Evolutionary conservation across 2,797 vertebrate species (phyloP).

Genomic region (Neostethus bicornis): DNA sequence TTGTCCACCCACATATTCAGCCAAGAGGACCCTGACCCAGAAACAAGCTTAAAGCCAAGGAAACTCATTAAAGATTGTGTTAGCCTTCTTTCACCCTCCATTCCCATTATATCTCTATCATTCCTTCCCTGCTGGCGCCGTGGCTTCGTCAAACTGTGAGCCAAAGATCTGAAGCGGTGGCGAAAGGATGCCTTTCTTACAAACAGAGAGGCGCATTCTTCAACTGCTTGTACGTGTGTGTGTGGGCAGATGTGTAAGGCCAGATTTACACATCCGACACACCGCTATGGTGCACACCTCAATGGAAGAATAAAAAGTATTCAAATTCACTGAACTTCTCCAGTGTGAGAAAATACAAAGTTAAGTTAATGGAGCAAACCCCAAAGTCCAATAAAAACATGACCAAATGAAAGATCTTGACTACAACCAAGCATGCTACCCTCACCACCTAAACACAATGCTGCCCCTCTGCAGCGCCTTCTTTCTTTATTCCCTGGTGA

Average conservation of each 20-base stretch:
- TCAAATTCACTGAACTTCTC: constrained; percentile 70
- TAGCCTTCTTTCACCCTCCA: constrained; percentile 69
- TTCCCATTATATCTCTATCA: constrained; percentile 74
- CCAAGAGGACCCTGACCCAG: constrained; percentile 77
- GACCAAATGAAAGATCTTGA: constrained; percentile 61
- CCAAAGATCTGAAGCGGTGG: constrained; percentile 75
- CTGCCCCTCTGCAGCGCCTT: constrained; percentile 5
- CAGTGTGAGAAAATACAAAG: constrained; percentile 68
- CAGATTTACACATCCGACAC: not conserved
- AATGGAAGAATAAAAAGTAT: constrained; percentile 41
- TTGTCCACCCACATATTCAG: constrained; percentile 70
- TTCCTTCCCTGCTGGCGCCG: constrained; percentile 59
- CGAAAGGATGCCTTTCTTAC: constrained; percentile 62
- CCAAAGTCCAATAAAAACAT: constrained; percentile 61
- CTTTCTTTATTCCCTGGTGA: constrained; percentile 28
- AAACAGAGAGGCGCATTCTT: constrained; percentile 31
- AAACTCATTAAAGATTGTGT: constrained; percentile 76
- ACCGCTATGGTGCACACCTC: constrained; percentile 14
- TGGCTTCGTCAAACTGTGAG: constrained; percentile 60
- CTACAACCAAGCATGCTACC: constrained; percentile 43
- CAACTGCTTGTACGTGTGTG: constrained; percentile 19
- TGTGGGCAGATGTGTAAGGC: too few relatives aligned
- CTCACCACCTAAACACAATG: constrained; percentile 6
- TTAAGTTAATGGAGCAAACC: constrained; percentile 61
- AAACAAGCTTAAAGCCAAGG: constrained; percentile 69